Base-by-base conservation (phyloP, 2,888 invertebrate genomes). In the Dioctria linearis region DNA sequence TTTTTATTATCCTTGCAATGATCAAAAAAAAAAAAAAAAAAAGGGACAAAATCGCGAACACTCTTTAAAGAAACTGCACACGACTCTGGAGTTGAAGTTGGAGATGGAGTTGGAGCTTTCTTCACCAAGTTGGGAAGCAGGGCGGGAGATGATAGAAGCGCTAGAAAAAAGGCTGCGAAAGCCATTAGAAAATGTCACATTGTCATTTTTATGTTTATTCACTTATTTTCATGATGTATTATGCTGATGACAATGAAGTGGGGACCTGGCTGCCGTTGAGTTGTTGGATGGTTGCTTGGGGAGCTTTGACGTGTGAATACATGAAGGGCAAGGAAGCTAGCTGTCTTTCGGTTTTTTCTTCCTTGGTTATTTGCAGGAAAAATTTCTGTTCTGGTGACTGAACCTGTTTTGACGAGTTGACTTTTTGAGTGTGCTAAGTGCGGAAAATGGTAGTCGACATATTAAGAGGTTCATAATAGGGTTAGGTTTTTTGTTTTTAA, bases 181-280 rank as follows among this genome's bases (percentile, higher is more conserved):
- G 69, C 80, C 80, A 80, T 80, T 80, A 80, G 80, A 80, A 80
- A 80, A 80, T 80, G 80, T 80, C 80, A 80, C 80, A 80, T 80
- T 80, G 80, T 80, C 80, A 76, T 80, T 80, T 80, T 80, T 80
- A 80, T 80, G 80, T 80, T 80, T 76, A 80, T 80, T 80, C 80
- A 80, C 80, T 80, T 80, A 80, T 80, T 80, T 78, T 80, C 78
- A 57, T 80, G 76, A 80, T 80, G 80, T 80, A 80, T 80, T 80
- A 80, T 80, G 78, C 80, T 80, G 67, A 80, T 80, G 80, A 80
- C 80, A 80, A 80, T 76, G 59, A 80, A 80, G 65, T 66, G 79
- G 57, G 25, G 66, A 51, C 66, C 67, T 76, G 76, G 11, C 63
- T 76, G 61, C 13, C 63, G 76, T 49, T 46, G 37, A 76, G 76